Evolutionary conservation across 1,140 invertebrate species (phyloP).

Genomic region (Drosophila rhopaloa): DNA sequence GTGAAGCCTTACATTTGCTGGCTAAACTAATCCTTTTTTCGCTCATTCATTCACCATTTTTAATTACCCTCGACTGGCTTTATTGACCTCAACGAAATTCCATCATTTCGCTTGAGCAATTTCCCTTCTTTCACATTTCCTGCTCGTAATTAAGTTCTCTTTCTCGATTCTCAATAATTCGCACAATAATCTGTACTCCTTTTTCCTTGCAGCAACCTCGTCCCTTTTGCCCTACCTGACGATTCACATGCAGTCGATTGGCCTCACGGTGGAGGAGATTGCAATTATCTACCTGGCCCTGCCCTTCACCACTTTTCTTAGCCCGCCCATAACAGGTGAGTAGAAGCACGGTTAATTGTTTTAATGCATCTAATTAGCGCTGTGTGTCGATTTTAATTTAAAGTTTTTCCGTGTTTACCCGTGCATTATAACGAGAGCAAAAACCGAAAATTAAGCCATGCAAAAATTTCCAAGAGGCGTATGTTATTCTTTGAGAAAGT

Average conservation of each 20-base stretch:
- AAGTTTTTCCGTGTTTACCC: constrained; percentile 26
- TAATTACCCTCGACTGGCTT: constrained; percentile 5
- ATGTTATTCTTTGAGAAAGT: too few species aligned
- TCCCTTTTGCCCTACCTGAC: constrained; percentile 93
- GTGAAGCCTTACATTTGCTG: background rate
- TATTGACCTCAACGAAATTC: constrained; percentile 2
- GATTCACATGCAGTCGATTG: constrained; percentile 94
- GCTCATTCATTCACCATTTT: background rate
- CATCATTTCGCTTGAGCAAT: constrained; percentile 11
- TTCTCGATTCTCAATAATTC: background rate
- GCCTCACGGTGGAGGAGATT: constrained; percentile 92
- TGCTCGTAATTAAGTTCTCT: constrained; percentile 15
- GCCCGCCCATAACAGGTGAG: constrained; percentile 91
- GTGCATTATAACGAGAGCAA: background rate
- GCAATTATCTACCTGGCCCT: constrained; percentile 93
- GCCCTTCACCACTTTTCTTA: constrained; percentile 92
- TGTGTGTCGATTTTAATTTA: constrained; percentile 52
- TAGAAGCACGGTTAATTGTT: constrained; percentile 2
- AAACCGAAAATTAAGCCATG: background rate
- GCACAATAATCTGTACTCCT: constrained; percentile 19
- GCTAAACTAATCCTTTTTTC: background rate
- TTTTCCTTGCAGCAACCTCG: constrained; percentile 88
- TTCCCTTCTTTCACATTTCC: constrained; percentile 26
- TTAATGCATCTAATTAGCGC: constrained; percentile 45
- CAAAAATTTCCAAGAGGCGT: background rate